A percentile compares a stretch with the other conserved stretches of the same genome.
Conservation (phyloP, 2,113 vertebrate species). For the Onychorhynchus coronatus region DNA sequence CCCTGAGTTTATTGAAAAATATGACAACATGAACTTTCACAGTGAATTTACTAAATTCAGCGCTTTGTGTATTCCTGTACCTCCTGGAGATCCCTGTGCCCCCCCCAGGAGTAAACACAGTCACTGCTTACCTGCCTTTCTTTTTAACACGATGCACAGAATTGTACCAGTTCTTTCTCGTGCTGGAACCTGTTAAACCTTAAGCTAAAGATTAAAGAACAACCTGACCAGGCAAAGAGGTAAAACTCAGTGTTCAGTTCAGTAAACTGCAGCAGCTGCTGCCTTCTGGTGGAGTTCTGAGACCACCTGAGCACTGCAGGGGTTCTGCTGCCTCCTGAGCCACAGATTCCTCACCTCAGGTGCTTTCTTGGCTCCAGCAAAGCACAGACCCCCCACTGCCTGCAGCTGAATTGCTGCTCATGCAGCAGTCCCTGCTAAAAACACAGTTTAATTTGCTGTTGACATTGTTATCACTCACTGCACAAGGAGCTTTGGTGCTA, state of each 20-base stretch:
- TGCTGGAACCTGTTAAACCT: neutral
- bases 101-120: neutral
- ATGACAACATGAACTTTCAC: slow-evolving; percentile 30
- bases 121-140: neutral
- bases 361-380: neutral
- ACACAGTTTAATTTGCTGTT: neutral
- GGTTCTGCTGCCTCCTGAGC: neutral
- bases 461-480: rapidly evolving
- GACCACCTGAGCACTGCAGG: neutral
- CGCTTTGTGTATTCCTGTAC: neutral
- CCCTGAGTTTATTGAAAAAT: slow-evolving; percentile 33
- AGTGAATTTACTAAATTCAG: neutral
- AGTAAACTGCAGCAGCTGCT: neutral
- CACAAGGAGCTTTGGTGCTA: neutral
- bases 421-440: neutral
- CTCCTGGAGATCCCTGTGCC: neutral
- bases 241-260: neutral
- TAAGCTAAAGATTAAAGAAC: neutral
- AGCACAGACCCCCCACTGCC: rapidly evolving
- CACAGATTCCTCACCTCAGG: neutral
- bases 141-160: neutral
- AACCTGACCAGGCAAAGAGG: neutral
- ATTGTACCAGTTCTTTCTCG: neutral
- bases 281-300: neutral
- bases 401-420: neutral